phyloP scores from a whole-genome alignment of 2,888 invertebrate genomes.

The Diarsia dahlii region DNA sequence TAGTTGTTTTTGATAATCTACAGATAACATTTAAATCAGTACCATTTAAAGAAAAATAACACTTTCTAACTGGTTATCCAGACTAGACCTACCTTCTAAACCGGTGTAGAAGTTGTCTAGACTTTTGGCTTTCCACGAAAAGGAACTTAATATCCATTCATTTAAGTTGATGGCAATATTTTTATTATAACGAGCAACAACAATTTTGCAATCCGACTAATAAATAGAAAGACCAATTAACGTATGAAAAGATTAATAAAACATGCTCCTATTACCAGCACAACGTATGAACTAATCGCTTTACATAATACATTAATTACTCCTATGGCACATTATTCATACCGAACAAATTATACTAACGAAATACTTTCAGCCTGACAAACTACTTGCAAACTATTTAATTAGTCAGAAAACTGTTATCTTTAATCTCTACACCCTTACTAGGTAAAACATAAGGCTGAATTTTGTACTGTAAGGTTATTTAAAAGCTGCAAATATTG shows the following conservation, averaged over 20 bases:
- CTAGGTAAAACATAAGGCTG: not conserved
- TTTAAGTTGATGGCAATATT: not conserved
- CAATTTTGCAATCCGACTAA: not conserved
- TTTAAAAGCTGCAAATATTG: conserved; percentile 49
- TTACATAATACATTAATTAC: conserved; percentile 52
- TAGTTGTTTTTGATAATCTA: too few relatives aligned
- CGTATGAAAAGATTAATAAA: conserved; percentile 35
- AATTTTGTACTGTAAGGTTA: not conserved
- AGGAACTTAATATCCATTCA: not conserved
- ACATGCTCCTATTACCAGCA: conserved; percentile 14
- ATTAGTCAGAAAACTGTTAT: conserved; percentile 58
- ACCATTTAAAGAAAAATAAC: too few relatives aligned
- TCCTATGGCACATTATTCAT: conserved; percentile 56
- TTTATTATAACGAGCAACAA: not conserved
- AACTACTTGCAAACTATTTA: conserved; percentile 53
- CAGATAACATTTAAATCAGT: too few relatives aligned
- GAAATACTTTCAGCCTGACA: conserved; percentile 62
- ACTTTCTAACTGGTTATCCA: too few relatives aligned
- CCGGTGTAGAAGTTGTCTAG: too few relatives aligned
- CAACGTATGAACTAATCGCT: conserved; percentile 46
- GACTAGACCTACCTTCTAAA: too few relatives aligned
- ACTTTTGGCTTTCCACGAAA: too few relatives aligned
- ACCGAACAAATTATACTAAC: conserved; percentile 61
- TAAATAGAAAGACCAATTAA: conserved; percentile 1
- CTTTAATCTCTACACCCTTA: conserved; percentile 24